Evolutionary conservation across 2,888 invertebrate species (phyloP).

Genomic region (Xylota sylvarum): DNA sequence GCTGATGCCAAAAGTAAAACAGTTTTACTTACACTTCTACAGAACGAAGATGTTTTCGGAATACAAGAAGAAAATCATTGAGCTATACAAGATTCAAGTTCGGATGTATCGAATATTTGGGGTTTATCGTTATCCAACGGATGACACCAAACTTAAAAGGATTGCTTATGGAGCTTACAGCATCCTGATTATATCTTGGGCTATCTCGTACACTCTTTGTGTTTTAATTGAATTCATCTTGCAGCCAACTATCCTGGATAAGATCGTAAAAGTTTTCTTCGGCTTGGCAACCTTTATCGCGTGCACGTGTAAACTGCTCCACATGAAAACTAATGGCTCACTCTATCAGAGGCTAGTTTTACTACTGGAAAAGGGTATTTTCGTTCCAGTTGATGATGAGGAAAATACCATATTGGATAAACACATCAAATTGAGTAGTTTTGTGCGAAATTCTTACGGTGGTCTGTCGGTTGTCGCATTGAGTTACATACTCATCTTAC

Average conservation of each 20-base stretch:
- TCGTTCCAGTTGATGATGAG: not conserved
- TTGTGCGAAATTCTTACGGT: slow-evolving; percentile 5
- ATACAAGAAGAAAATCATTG: slow-evolving; percentile 17
- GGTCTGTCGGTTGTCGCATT: not conserved
- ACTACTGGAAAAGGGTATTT: slow-evolving; percentile 5
- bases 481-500: slow-evolving; percentile 3
- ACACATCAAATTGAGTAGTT: slow-evolving; percentile 6
- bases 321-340: not conserved
- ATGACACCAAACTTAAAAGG: not conserved
- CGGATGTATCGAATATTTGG: not conserved
- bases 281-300: slow-evolving; percentile 17
- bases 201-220: not conserved
- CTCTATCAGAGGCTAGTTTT: not conserved
- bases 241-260: slow-evolving; percentile 35
- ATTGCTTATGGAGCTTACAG: not conserved
- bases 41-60: slow-evolving; percentile 18
- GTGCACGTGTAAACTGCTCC: not conserved
- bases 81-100: slow-evolving; percentile 15
- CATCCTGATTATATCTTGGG: not conserved
- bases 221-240: slow-evolving; percentile 26
- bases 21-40: not conserved
- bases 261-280: slow-evolving; percentile 40
- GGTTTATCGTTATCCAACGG: not conserved
- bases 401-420: slow-evolving; percentile 25
- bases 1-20: slow-evolving; percentile 30